A percentile compares a stretch with the other conserved stretches of the same genome.
Conservation (phyloP, 2,797 vertebrate genomes). For the Aselliscus stoliczkanus region DNA sequence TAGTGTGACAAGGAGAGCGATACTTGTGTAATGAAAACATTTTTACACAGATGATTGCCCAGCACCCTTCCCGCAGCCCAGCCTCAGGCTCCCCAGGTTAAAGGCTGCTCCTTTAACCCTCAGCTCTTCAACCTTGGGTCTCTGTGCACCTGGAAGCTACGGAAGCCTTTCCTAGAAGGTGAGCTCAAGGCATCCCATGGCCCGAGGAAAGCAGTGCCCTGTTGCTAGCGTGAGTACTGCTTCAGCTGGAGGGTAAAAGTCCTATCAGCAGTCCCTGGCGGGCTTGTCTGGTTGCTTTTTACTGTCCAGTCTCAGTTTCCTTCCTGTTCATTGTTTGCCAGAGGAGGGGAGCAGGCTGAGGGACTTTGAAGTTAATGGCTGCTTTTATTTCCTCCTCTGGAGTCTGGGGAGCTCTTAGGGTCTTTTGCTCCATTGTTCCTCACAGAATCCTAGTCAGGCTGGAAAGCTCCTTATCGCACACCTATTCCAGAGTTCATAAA, state of each 20-base stretch:
- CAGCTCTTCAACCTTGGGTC: neutral
- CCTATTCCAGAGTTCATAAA: neutral
- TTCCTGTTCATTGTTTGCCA: slow-evolving; percentile 69
- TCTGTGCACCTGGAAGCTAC: neutral
- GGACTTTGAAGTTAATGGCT: slow-evolving; percentile 69
- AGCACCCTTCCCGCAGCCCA: no score
- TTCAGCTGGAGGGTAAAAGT: neutral
- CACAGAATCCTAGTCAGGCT: neutral
- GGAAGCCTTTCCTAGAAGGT: neutral
- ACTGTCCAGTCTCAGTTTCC: slow-evolving; percentile 48
- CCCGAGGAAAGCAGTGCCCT: neutral
- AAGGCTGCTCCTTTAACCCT: neutral
- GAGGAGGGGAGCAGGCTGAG: neutral
- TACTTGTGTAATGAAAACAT: neutral
- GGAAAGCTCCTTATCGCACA: neutral
- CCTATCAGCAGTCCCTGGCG: neutral
- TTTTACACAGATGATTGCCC: neutral
- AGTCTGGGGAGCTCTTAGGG: neutral
- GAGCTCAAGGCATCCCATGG: neutral
- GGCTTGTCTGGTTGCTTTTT: slow-evolving; percentile 42
- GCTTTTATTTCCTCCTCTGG: slow-evolving; percentile 52
- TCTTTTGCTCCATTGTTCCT: neutral
- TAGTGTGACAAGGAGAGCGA: neutral
- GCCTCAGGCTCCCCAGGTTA: neutral
- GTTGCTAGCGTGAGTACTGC: neutral